Percentiles rank a stretch among this genome's conserved stretches.
These are phyloP conservation scores for Tragulus kanchil DNA, from an alignment of 2,113 vertebrate species.

Conservation along the genomic window DNA sequence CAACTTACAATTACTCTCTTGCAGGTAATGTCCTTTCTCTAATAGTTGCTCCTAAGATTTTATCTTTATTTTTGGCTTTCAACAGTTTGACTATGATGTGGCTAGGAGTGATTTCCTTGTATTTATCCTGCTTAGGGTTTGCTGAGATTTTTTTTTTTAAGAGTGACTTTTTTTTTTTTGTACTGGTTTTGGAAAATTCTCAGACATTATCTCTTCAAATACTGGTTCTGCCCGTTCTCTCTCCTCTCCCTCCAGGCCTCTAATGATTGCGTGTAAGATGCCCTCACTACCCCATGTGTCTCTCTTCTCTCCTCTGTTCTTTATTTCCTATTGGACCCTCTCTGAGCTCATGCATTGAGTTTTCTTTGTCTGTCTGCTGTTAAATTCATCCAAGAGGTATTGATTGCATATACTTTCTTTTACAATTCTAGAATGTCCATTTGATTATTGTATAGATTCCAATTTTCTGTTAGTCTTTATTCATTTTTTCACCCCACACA, in stretches of 20 bases:
- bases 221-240: neutral
- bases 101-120: neutral
- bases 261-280: accelerated
- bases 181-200: constrained; percentile 20
- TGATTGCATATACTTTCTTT: neutral
- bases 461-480: neutral
- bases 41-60: neutral
- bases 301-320: neutral
- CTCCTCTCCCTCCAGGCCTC: neutral
- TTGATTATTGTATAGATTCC: neutral
- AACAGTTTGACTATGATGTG: neutral
- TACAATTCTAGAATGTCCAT: neutral
- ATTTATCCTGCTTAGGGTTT: neutral
- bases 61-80: neutral
- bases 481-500: neutral
- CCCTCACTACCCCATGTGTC: accelerated
- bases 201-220: neutral
- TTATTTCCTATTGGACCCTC: neutral
- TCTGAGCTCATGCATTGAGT: neutral
- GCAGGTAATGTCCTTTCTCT: neutral
- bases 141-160: neutral
- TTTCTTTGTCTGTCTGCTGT: neutral
- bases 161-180: neutral
- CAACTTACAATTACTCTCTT: neutral
- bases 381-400: neutral